Percentiles rank a stretch among this genome's conserved stretches.
phyloP scores from a whole-genome alignment of 2,113 vertebrate genomes.

The Callipepla californica region DNA sequence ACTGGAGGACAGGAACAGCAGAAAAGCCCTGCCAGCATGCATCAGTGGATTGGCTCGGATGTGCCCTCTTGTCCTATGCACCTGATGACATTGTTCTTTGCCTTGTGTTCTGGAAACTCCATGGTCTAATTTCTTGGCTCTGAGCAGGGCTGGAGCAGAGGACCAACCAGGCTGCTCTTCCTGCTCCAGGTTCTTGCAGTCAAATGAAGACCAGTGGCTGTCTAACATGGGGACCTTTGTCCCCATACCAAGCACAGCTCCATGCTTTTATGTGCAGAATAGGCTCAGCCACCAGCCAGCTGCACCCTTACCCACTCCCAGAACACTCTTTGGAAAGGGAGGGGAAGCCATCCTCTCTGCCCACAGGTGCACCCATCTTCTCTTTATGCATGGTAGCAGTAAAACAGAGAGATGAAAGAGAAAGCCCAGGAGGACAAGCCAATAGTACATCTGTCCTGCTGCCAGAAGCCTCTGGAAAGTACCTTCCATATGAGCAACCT shows the following conservation, averaged over 20 bases:
- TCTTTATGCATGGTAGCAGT: neutral
- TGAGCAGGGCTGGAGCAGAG: neutral
- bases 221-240: neutral
- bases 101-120: neutral
- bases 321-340: neutral
- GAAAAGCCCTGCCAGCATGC: neutral
- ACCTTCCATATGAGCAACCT: neutral
- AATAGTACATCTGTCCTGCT: neutral
- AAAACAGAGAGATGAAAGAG: neutral
- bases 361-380: neutral
- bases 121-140: neutral
- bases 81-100: neutral
- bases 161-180: neutral
- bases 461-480: neutral
- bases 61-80: neutral
- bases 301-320: neutral
- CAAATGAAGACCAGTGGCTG: neutral
- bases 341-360: neutral
- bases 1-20: neutral
- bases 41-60: neutral
- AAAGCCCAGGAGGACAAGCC: neutral
- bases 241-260: fast-evolving
- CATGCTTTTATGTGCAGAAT: neutral
- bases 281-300: neutral
- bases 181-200: neutral